phyloP scores from a whole-genome alignment of 2,888 invertebrate species.

The Trichogramma evanescens region DNA sequence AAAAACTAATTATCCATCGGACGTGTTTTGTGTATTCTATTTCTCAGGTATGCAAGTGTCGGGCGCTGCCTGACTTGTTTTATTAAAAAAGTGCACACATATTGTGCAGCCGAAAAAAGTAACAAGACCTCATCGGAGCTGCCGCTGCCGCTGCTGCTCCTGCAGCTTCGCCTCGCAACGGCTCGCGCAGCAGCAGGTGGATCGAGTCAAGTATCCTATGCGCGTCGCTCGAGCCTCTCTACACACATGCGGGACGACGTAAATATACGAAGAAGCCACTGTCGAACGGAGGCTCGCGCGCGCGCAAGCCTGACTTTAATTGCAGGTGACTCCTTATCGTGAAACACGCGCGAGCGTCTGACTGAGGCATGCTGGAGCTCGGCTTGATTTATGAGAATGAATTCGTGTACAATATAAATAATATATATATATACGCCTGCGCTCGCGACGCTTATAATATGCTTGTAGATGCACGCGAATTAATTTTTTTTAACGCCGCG shows the following conservation, averaged over 20 bases:
- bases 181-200: too few relatives aligned
- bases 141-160: too few relatives aligned
- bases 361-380: neutral
- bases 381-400: neutral
- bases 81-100: too few relatives aligned
- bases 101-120: too few relatives aligned
- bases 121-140: too few relatives aligned
- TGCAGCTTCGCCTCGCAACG: too few relatives aligned
- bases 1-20: conserved; percentile 16
- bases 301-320: conserved; percentile 19
- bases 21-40: too few relatives aligned
- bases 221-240: too few relatives aligned
- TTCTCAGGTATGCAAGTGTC: too few relatives aligned
- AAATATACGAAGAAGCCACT: conserved; percentile 10
- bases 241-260: neutral
- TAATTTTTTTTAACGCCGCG: neutral
- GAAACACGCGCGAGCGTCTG: conserved; percentile 10
- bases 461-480: neutral
- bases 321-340: conserved; percentile 26
- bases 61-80: too few relatives aligned
- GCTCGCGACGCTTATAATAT: conserved; percentile 1
- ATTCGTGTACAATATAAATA: neutral
- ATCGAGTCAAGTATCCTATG: too few relatives aligned
- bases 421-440: neutral
- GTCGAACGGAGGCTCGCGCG: conserved; percentile 1